Evolutionary conservation across 2,888 invertebrate species (phyloP).

Genomic region (Seira sanloemensis): DNA sequence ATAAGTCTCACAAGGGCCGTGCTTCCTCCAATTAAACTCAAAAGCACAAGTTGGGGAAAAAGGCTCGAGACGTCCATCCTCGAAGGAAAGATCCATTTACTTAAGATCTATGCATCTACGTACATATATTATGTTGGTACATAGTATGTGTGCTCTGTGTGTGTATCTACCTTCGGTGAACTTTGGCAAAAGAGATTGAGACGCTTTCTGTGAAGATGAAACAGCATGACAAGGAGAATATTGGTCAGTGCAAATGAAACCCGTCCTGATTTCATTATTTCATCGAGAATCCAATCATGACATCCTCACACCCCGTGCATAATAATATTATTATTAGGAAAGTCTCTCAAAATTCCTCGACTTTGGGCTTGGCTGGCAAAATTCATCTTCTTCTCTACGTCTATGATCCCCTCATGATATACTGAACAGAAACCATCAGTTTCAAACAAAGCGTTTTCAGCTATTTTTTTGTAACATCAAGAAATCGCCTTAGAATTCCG

Average conservation of each 20-base stretch:
- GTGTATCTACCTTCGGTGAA: not conserved
- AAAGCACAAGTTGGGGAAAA: no score
- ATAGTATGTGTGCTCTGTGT: no score
- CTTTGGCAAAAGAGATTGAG: not conserved
- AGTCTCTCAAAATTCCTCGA: constrained; percentile 4
- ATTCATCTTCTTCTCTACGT: no score
- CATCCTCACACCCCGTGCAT: constrained; percentile 1
- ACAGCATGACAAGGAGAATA: constrained; percentile 28
- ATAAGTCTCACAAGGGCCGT: no score
- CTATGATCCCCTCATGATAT: not conserved
- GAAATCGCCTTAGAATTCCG: not conserved
- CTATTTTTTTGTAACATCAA: not conserved
- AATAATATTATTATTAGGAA: constrained; percentile 15
- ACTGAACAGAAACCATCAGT: constrained; percentile 1
- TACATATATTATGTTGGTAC: no score
- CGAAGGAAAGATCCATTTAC: no score
- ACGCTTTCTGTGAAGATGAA: constrained; percentile 26
- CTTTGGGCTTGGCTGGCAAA: not conserved
- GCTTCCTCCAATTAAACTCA: not conserved
- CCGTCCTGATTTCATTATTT: constrained; percentile 54
- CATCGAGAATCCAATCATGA: not conserved
- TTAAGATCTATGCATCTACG: not conserved
- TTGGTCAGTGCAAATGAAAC: constrained; percentile 37
- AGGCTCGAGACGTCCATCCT: no score
- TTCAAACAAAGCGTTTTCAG: not conserved